Percentiles rank a stretch among this genome's conserved stretches.
phyloP scores from a whole-genome alignment of 2,797 vertebrate genomes.

The Ptychadena robeensis region DNA sequence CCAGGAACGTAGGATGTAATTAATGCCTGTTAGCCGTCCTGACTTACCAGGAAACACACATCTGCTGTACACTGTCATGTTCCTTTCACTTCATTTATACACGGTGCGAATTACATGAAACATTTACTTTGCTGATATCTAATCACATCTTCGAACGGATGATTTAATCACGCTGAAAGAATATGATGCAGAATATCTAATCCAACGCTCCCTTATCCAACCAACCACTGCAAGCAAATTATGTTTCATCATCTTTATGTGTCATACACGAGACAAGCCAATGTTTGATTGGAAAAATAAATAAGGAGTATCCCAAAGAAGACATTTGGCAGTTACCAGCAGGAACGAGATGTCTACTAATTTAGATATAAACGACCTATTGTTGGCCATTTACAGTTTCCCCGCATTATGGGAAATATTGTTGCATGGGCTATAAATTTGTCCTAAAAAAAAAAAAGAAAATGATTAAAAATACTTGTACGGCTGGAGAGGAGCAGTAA shows the following conservation, averaged over 20 bases:
- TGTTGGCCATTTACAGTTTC: neutral
- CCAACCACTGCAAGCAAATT: constrained; percentile 40
- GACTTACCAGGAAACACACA: constrained; percentile 5
- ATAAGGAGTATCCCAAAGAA: neutral
- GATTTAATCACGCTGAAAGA: constrained; percentile 47
- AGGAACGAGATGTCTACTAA: neutral
- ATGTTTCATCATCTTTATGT: constrained; percentile 12
- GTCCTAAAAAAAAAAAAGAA: constrained; percentile 40
- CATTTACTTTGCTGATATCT: constrained; percentile 57
- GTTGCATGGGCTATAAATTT: constrained; percentile 34
- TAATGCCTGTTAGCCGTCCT: constrained; percentile 39
- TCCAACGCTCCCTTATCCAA: constrained; percentile 30
- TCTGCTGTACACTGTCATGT: constrained; percentile 47
- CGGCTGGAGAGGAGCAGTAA: constrained; percentile 57
- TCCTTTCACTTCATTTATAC: constrained; percentile 47
- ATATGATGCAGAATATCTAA: constrained; percentile 41
- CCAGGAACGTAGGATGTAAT: constrained; percentile 25
- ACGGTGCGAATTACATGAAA: constrained; percentile 47
- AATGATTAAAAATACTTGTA: constrained; percentile 49
- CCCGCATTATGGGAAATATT: neutral
- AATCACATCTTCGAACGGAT: constrained; percentile 56
- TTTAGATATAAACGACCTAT: constrained; percentile 16
- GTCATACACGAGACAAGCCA: neutral
- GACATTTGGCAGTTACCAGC: neutral
- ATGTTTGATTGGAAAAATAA: constrained; percentile 10